These are phyloP conservation scores for Stigmatopora nigra DNA, from an alignment of 2,113 vertebrate species.

Conservation along the genomic window DNA sequence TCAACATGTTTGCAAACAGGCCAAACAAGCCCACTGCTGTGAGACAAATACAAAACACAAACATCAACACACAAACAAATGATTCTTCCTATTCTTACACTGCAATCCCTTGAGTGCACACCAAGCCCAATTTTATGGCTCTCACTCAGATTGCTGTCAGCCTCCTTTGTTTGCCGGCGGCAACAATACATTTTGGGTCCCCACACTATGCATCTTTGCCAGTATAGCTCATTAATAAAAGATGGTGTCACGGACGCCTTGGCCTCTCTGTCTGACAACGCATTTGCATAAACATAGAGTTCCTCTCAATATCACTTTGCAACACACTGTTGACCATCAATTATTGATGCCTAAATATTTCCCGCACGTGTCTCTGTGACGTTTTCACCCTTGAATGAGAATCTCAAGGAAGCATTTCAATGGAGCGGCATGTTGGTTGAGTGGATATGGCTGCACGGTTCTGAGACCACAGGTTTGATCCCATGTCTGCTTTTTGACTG, in stretches of 20 bases:
- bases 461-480: no score
- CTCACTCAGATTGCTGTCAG: slow-evolving; percentile 43
- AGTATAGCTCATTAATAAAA: slow-evolving; percentile 65
- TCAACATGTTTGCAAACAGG: slow-evolving; percentile 61
- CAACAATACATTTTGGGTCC: slow-evolving; percentile 49
- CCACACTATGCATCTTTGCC: slow-evolving; percentile 33
- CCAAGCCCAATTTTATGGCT: slow-evolving; percentile 24
- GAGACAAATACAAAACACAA: slow-evolving; percentile 64
- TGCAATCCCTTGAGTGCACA: slow-evolving; percentile 20
- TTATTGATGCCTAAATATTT: slow-evolving; percentile 65
- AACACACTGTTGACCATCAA: slow-evolving; percentile 60
- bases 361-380: slow-evolving; percentile 20
- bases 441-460: no score
- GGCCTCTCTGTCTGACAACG: slow-evolving; percentile 61
- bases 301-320: slow-evolving; percentile 67
- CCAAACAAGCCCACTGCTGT: slow-evolving; percentile 55
- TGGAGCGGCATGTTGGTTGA: no score
- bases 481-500: no score
- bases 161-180: slow-evolving; percentile 32
- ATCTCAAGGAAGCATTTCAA: no score
- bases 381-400: background rate
- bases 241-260: slow-evolving; percentile 59
- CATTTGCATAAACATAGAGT: slow-evolving; percentile 71
- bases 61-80: slow-evolving; percentile 70
- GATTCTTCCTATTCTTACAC: slow-evolving; percentile 30